Evolutionary conservation across 2,113 vertebrate species (phyloP).

Genomic region (Parotia lawesii): DNA sequence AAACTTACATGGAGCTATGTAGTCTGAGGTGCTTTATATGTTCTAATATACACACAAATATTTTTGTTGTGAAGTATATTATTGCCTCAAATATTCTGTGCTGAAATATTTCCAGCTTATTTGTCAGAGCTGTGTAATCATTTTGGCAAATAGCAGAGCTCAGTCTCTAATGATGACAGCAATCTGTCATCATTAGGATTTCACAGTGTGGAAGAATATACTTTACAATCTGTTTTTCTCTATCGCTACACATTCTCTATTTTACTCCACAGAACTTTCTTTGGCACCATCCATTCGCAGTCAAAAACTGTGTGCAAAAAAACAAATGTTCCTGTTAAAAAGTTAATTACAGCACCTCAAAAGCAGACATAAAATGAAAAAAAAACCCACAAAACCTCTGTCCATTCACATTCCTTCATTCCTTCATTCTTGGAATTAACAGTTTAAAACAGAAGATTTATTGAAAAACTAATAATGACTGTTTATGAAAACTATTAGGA

Average conservation of each 20-base stretch:
- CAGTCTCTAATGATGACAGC: constrained; percentile 44
- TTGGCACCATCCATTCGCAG: neutral
- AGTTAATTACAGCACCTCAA: neutral
- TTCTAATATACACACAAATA: constrained; percentile 16
- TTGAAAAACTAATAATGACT: neutral
- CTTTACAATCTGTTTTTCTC: constrained; percentile 48
- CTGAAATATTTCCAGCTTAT: constrained; percentile 26
- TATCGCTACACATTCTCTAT: neutral
- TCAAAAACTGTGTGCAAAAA: neutral
- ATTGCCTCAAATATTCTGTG: neutral
- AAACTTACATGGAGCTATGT: neutral
- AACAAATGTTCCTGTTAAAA: neutral
- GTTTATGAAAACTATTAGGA: neutral
- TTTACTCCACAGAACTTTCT: neutral
- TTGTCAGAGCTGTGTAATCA: constrained; percentile 37
- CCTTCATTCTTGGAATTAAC: neutral
- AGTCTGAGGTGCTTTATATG: neutral
- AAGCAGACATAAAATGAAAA: neutral
- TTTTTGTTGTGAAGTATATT: constrained; percentile 7
- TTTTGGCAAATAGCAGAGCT: constrained; percentile 47
- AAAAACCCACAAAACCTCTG: neutral
- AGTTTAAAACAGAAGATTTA: neutral
- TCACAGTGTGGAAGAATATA: constrained; percentile 17
- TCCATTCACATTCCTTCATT: neutral
- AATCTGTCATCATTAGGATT: constrained; percentile 52